Evolutionary conservation across 2,888 invertebrate species (phyloP), one percentile per base, ranked within the genome.

Genomic region (Frankliniella intonsa): DNA sequence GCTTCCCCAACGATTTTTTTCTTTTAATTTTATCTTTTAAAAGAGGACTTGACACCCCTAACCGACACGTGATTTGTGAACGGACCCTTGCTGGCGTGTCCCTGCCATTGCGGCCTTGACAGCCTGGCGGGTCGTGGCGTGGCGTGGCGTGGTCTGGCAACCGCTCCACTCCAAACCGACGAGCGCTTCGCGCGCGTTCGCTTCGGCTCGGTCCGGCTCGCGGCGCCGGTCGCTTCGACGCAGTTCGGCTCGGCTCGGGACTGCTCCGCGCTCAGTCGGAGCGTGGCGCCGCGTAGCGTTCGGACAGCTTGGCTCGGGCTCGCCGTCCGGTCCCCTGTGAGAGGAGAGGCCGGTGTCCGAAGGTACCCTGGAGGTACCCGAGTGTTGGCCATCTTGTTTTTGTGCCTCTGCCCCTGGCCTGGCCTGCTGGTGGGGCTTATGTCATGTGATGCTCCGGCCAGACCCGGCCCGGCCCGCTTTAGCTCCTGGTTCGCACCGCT

Each of bases 351-450:
- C 55, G 55, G 55, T 55, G 19, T 19, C 55, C 55, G 55, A 55
- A 55, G 55, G 38, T 55, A 55, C 55, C 55, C 55, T 14, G 17
- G 17, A 14, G 17, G 55, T 55, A 14, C 55, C 14, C 55, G 69
- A 0, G 69, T 76, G 69, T 76, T 76, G 69, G 69, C 69, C 69
- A 76, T 76, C 69, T 25, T 76, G 69, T 76, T 76, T 76, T 76
- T 76, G 69, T 76, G 69, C 25, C 22, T 25, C 25, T 12, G 38
- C 5, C 38, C 38, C 55, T n/a, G n/a, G 19, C 55, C 14, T 14
- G 12, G 55, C 55, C 55, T 55, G 17, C 55, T 9, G 25, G n/a
- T n/a, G n/a, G n/a, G 12, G 69, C 12, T 8, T 76, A 12, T 25
- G 69, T 76, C 69, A 76, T 76, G 69, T 76, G 69, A 76, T 76